phyloP scores from a whole-genome alignment of 2,113 vertebrate species.

The Mus musculus region GRCm39 chr11:16372001-16372500 shows the following conservation, averaged over 20 bases:
- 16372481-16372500: background rate
- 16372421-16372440: background rate
- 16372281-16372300: background rate
- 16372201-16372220: background rate
- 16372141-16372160: background rate
- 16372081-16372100: background rate
- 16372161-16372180: background rate
- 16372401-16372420: background rate
- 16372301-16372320: background rate
- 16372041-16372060: background rate
- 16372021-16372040: too few species aligned
- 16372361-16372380: background rate
- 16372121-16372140: background rate
- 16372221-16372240: background rate
- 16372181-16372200: background rate
- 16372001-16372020: background rate
- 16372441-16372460: background rate
- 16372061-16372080: rapidly evolving
- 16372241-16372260: background rate
- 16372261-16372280: background rate
- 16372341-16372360: background rate
- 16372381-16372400: background rate
- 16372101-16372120: rapidly evolving
- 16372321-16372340: too few species aligned
- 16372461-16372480: too few species aligned